A percentile compares a stretch with the other conserved stretches of the same genome.
phyloP scores from a whole-genome alignment of 1,140 invertebrate species.

The Melipona quadrifasciata region DNA sequence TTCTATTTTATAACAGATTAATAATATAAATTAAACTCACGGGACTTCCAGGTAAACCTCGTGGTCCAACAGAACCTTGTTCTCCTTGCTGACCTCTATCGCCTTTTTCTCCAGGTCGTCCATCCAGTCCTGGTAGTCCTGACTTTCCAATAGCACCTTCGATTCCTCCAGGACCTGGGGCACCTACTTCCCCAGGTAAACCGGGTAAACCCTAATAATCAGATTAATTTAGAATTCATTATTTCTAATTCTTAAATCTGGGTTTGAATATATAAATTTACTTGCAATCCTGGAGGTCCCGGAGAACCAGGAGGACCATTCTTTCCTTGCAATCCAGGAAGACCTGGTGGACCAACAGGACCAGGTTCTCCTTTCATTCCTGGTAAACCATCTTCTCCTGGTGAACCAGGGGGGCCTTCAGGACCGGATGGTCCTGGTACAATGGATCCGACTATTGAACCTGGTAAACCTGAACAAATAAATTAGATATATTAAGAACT shows the following conservation, averaged over 20 bases:
- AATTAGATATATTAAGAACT: constrained; percentile 2
- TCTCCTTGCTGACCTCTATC: constrained; percentile 80
- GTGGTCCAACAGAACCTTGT: constrained; percentile 85
- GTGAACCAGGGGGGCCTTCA: constrained; percentile 44
- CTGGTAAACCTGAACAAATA: constrained; percentile 35
- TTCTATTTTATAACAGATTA: neutral
- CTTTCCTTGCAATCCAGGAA: constrained; percentile 67
- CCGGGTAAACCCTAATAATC: constrained; percentile 70
- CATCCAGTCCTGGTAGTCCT: constrained; percentile 73
- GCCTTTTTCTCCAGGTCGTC: constrained; percentile 80
- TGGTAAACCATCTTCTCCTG: constrained; percentile 76
- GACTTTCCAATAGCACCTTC: constrained; percentile 70
- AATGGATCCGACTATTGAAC: constrained; percentile 7
- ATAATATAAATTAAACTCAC: constrained; percentile 56
- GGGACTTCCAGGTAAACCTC: constrained; percentile 84
- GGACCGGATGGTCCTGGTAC: constrained; percentile 37
- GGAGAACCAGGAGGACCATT: constrained; percentile 70
- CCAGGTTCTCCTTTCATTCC: constrained; percentile 77
- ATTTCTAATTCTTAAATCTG: neutral
- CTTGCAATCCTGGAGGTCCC: constrained; percentile 73
- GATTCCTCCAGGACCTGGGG: constrained; percentile 72
- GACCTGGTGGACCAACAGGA: constrained; percentile 73
- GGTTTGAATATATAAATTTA: constrained; percentile 16
- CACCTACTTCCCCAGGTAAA: constrained; percentile 71
- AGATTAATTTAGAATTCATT: neutral